These are phyloP conservation scores for Campoletis raptor DNA, from an alignment of 2,888 invertebrate species.

Conservation along the genomic window DNA sequence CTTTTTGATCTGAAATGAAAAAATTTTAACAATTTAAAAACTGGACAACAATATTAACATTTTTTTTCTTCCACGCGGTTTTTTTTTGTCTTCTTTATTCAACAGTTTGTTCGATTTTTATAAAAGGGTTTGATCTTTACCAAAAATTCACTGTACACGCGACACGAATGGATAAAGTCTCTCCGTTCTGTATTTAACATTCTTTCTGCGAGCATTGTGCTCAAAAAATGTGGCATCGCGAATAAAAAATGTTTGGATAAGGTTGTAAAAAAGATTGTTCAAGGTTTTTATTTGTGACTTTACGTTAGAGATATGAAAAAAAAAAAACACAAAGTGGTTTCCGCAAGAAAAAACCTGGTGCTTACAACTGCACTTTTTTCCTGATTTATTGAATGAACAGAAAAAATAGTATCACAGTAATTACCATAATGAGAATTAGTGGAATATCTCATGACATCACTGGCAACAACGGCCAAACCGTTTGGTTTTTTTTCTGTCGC, in stretches of 20 bases:
- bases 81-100: too few species aligned
- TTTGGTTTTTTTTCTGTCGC: slow-evolving; percentile 79
- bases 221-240: too few species aligned
- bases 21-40: neutral
- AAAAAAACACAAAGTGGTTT: too few species aligned
- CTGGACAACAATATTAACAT: neutral
- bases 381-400: neutral
- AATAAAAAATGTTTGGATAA: too few species aligned
- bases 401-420: neutral
- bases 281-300: too few species aligned
- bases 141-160: neutral
- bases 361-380: neutral
- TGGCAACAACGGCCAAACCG: slow-evolving; percentile 81
- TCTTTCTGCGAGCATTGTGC: too few species aligned
- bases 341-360: too few species aligned
- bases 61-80: neutral
- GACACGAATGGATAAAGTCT: too few species aligned
- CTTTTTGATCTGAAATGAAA: slow-evolving; percentile 65
- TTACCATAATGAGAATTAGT: slow-evolving; percentile 66
- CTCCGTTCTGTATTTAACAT: too few species aligned
- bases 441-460: slow-evolving; percentile 75
- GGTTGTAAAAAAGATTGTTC: too few species aligned
- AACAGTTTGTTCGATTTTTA: too few species aligned
- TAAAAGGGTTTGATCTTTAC: neutral
- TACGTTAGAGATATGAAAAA: too few species aligned